Percentiles rank a stretch among this genome's conserved stretches.
These are phyloP conservation scores for Ceratoteleas bidentatus DNA, from an alignment of 1,140 invertebrate genomes.

Conservation along the genomic window DNA sequence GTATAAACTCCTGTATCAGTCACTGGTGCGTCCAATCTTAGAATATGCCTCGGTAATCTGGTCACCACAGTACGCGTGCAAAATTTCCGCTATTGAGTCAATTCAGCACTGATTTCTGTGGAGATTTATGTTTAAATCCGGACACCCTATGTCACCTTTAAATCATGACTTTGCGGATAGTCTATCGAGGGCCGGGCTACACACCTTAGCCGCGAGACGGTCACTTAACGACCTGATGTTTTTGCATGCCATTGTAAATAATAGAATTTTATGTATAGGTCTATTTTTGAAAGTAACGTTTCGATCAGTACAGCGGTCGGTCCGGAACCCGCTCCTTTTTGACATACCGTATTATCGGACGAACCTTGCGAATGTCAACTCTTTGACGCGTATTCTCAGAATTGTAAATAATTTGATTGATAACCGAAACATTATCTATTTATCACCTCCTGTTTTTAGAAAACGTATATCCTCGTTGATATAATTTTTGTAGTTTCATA, in stretches of 20 bases:
- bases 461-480: no score
- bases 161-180: not conserved
- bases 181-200: not conserved
- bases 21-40: not conserved
- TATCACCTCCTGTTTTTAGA: no score
- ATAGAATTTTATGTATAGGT: not conserved
- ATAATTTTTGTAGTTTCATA: no score
- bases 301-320: no score
- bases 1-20: not conserved
- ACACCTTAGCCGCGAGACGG: not conserved
- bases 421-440: no score
- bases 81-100: not conserved
- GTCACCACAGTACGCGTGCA: not conserved
- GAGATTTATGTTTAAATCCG: not conserved
- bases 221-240: not conserved
- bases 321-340: no score
- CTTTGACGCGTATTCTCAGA: no score
- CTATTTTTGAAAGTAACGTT: no score
- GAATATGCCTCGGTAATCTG: slow-evolving; percentile 2
- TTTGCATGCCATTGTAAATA: not conserved
- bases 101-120: not conserved
- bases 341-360: no score
- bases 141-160: not conserved
- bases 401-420: no score
- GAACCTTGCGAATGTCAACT: no score